These are phyloP conservation scores for Rhinella marina DNA, from an alignment of 2,797 vertebrate genomes.

Conservation along the genomic window DNA sequence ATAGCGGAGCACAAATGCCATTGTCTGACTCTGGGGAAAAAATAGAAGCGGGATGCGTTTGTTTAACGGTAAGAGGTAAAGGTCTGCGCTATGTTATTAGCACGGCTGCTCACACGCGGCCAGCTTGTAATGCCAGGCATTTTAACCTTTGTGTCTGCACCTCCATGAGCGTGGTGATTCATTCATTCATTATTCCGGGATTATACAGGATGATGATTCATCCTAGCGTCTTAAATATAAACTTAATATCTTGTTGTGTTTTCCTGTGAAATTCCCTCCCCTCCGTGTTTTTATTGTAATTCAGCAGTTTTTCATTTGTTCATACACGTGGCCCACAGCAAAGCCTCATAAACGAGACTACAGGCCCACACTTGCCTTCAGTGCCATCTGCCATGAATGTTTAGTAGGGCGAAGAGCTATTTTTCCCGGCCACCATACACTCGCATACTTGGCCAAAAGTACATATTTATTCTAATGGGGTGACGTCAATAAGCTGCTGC, in stretches of 20 bases:
- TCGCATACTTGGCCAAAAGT: background rate
- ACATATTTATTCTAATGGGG: background rate
- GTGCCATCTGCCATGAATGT: background rate
- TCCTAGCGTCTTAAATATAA: background rate
- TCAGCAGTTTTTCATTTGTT: background rate
- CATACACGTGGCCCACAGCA: background rate
- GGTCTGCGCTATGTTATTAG: background rate
- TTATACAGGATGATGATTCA: constrained; percentile 39
- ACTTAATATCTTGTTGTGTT: background rate
- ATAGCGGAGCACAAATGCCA: constrained; percentile 5
- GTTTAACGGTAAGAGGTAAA: background rate
- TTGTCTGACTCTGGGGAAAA: constrained; percentile 21
- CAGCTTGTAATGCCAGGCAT: background rate
- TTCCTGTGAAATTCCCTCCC: constrained; percentile 7
- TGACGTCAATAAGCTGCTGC: background rate
- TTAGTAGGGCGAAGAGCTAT: background rate
- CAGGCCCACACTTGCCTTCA: background rate
- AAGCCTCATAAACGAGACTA: background rate
- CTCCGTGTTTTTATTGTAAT: background rate
- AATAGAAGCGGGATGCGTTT: constrained; percentile 16
- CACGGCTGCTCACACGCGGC: background rate
- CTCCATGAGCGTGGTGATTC: constrained; percentile 12
- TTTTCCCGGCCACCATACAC: background rate
- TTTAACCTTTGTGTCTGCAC: constrained; percentile 19
- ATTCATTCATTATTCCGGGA: constrained; percentile 19